Percentiles rank a stretch among this genome's conserved stretches.
Conservation (phyloP, 2,113 vertebrate species). For the Phalacrocorax pelagicus region DNA sequence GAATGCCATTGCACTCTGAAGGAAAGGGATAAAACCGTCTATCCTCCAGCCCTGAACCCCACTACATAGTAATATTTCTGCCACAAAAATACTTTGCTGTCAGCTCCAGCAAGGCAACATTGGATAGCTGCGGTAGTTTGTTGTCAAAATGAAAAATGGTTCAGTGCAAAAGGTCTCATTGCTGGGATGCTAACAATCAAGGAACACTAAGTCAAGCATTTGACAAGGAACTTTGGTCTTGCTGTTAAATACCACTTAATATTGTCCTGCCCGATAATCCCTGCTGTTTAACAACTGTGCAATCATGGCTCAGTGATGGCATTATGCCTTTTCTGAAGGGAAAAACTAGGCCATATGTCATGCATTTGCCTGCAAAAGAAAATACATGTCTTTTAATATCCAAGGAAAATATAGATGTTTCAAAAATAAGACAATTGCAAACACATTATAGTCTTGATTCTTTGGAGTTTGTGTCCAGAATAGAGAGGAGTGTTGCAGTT, state of each 20-base stretch:
- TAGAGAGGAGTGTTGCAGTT: neutral
- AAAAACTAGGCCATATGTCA: conserved; percentile 70
- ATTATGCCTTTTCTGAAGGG: conserved; percentile 65
- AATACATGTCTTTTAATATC: conserved; percentile 20
- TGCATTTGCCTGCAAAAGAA: conserved; percentile 40
- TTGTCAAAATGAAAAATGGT: conserved; percentile 88
- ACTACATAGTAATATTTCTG: conserved; percentile 78
- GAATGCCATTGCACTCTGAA: conserved; percentile 72
- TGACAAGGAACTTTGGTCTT: conserved; percentile 83
- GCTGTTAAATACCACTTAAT: conserved; percentile 84
- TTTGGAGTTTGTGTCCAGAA: neutral
- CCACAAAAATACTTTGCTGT: conserved; percentile 79
- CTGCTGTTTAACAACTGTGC: conserved; percentile 78
- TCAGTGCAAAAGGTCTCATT: conserved; percentile 80
- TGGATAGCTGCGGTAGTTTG: conserved; percentile 73
- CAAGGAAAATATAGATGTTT: conserved; percentile 62
- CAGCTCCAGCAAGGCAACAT: conserved; percentile 75
- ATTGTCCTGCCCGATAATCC: conserved; percentile 80
- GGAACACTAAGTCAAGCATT: conserved; percentile 78
- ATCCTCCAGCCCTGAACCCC: conserved; percentile 54
- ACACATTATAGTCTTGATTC: neutral
- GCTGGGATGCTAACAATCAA: conserved; percentile 78
- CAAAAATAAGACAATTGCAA: conserved; percentile 3
- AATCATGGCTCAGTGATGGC: conserved; percentile 51
- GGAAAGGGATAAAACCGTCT: conserved; percentile 63